phyloP scores from a whole-genome alignment of 2,888 invertebrate genomes.

The Ennomos quercinarius region DNA sequence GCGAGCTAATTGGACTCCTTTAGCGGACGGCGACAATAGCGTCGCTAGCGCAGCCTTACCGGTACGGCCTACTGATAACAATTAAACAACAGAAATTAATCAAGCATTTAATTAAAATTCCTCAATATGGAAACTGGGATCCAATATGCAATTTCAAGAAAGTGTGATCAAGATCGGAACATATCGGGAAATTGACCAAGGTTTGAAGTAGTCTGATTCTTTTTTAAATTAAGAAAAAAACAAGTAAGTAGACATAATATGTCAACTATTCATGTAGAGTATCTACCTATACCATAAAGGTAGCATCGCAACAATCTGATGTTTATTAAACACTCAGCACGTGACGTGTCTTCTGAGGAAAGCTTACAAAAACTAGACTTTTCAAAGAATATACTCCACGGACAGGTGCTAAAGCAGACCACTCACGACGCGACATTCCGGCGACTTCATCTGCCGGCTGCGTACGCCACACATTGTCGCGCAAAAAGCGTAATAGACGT shows the following conservation, averaged over 20 bases:
- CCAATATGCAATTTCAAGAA: constrained; percentile 5
- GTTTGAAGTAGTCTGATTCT: no score
- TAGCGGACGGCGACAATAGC: constrained; percentile 22
- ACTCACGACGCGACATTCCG: constrained; percentile 43
- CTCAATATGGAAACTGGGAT: constrained; percentile 25
- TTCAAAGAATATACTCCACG: constrained; percentile 35
- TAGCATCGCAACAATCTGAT: background rate
- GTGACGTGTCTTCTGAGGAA: constrained; percentile 14
- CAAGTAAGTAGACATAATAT: no score
- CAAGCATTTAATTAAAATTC: constrained; percentile 37
- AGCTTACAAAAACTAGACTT: constrained; percentile 25
- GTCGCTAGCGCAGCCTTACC: constrained; percentile 19
- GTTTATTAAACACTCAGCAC: constrained; percentile 6
- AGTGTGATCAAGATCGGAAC: background rate
- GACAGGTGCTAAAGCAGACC: constrained; percentile 50
- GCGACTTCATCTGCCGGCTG: constrained; percentile 43
- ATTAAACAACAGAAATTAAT: constrained; percentile 27
- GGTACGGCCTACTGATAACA: constrained; percentile 15
- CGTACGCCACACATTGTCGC: constrained; percentile 48
- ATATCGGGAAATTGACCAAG: no score
- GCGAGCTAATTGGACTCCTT: constrained; percentile 38
- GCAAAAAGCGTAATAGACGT: constrained; percentile 65
- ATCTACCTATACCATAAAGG: background rate
- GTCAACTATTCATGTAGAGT: no score
- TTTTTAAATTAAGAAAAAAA: no score